phyloP scores from a whole-genome alignment of 2,113 vertebrate species.

The Thamnaconus septentrionalis region DNA sequence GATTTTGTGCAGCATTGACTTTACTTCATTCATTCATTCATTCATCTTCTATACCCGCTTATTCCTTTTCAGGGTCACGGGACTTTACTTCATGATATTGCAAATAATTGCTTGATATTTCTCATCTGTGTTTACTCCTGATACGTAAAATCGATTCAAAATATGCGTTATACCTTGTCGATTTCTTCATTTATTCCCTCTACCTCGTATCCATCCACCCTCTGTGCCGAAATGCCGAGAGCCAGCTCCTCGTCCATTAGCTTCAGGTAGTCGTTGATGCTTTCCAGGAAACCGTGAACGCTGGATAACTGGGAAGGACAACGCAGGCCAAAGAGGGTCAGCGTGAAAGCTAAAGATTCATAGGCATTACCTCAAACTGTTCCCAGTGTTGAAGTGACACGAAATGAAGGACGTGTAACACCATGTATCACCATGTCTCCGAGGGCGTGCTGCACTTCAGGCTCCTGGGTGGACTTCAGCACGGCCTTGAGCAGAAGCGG shows the following conservation, averaged over 20 bases:
- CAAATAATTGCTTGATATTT: too few relatives aligned
- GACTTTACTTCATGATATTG: too few relatives aligned
- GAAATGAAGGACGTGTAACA: background rate
- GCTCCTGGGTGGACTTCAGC: constrained; percentile 67
- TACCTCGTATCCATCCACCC: constrained; percentile 74
- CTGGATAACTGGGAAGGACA: constrained; percentile 61
- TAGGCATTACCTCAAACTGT: background rate
- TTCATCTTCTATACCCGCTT: too few relatives aligned
- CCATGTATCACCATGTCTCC: constrained; percentile 69
- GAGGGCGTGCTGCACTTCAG: constrained; percentile 51
- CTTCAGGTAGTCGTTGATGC: constrained; percentile 72
- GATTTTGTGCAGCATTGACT: too few relatives aligned
- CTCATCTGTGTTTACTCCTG: too few relatives aligned
- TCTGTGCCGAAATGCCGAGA: constrained; percentile 66
- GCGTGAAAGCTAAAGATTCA: background rate
- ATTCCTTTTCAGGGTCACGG: too few relatives aligned
- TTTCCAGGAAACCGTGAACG: constrained; percentile 69
- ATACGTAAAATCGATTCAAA: background rate
- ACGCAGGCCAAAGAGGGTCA: background rate
- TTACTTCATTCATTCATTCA: too few relatives aligned
- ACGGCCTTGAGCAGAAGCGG: constrained; percentile 76
- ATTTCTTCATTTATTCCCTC: constrained; percentile 77
- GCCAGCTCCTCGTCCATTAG: constrained; percentile 65
- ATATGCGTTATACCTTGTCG: constrained; percentile 66
- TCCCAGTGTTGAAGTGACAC: background rate